Evolutionary conservation across 2,113 vertebrate genomes (phyloP), one percentile per base, ranked within the genome.

Genomic region (Coregonus clupeaformis): DNA sequence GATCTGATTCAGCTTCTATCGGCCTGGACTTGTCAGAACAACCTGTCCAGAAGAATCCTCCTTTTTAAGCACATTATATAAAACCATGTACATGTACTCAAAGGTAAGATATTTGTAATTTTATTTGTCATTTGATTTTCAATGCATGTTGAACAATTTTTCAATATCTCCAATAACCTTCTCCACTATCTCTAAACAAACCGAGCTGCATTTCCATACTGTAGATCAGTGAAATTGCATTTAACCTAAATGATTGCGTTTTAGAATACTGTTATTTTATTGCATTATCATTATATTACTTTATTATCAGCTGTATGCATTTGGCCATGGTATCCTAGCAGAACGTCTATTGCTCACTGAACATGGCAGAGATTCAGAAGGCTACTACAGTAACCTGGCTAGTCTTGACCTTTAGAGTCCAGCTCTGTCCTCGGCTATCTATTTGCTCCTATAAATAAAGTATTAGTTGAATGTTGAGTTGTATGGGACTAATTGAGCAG

Each of bases 81-180:
- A 29, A 71, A 12, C 64, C 73, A 89, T 88, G 85, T 81, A 88
- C 62, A 81, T 75, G 47, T 65, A 77, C 69, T 63, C 77, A 68
- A 73, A 91, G 91, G 90, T 91, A 87, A 77, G 90, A 16, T 66
- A 22, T 68, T 77, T 22, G 20, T 6, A 5, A 6, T 55, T 6
- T 55, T 1, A 16, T 55, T 18, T 55, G 12, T 55, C 16, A 6
- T 20, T 20, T 20, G 57, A 22, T 5, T 20, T 60, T 22, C 57
- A 60, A 4, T 60, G 57, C 57, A 60, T 24, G 57, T 60, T 60
- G 18, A 22, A 22, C n/a, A 2, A 60, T 60, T n/a, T 42, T 42
- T 42, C 14, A 42, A 42, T 59, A 59, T 59, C n/a, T 59, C 12
- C 18, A 20, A 59, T 7, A 59, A n/a, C n/a, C 57, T 59, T 36